phyloP scores from a whole-genome alignment of 2,888 invertebrate species.

The Chalcosyrphus nemorum region DNA sequence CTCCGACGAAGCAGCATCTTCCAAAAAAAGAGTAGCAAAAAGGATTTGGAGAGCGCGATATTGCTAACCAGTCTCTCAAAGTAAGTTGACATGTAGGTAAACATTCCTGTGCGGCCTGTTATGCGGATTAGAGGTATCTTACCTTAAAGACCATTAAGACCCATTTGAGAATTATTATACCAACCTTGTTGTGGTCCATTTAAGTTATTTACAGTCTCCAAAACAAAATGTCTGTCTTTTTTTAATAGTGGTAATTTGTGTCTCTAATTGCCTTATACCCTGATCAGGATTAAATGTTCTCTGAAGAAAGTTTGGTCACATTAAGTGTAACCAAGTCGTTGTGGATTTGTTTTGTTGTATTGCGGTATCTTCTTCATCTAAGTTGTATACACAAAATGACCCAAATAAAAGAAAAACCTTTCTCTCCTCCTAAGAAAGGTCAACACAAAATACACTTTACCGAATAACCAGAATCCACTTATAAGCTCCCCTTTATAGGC shows the following conservation, averaged over 20 bases:
- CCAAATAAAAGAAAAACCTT: background rate
- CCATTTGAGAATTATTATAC: too few species aligned
- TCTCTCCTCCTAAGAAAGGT: background rate
- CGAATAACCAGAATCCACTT: background rate
- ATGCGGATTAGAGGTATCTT: too few species aligned
- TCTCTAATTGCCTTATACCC: background rate
- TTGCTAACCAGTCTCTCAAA: too few species aligned
- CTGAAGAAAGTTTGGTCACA: background rate
- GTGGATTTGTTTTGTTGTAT: background rate
- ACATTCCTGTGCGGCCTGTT: too few species aligned
- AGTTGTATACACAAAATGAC: background rate
- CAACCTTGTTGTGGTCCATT: too few species aligned
- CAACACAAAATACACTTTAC: slow-evolving; percentile 1
- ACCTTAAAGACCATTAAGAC: too few species aligned
- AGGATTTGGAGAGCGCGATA: too few species aligned
- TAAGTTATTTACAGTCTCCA: too few species aligned
- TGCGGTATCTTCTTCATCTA: background rate
- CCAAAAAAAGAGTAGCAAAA: too few species aligned
- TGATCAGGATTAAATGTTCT: background rate
- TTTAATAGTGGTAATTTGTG: background rate
- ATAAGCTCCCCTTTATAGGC: slow-evolving; percentile 3
- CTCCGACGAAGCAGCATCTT: too few species aligned
- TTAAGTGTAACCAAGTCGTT: background rate
- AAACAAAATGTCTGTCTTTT: too few species aligned
- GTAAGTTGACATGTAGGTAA: too few species aligned